Base-by-base conservation (phyloP, 2,888 invertebrate genomes). In the Leucoma salicis region DNA sequence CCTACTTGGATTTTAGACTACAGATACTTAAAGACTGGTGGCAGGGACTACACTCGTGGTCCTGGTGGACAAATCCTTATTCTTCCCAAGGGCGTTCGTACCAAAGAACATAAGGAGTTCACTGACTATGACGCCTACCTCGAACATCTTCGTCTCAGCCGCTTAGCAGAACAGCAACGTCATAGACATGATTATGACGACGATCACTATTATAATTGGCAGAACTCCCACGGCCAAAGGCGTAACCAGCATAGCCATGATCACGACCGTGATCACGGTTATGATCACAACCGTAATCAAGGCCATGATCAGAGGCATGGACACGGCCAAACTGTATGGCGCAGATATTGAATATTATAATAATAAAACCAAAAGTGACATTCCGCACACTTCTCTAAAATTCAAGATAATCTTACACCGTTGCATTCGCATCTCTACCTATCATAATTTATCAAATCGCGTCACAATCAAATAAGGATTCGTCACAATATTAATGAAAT, bases 41-140 rank as follows among this genome's bases (percentile, higher is more conserved):
- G 86, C 4, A 70, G 85, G 28, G 79, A 82, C 51, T 87, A 84
- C 66, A 72, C 74, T 0, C 76, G 82, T 2, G 75, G 82, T 0
- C 78, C 80, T 0, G 84, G 86, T 0, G 86, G 85, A 0, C 84
- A 85, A 44, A 67, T 82, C 43, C 64, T 87, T 10, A 83, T 88
- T 27, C 64, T 87, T 0, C 87, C 87, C 0, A 74, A 66, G 43
- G 66, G 68, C 43, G 55, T 76, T 44, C 50, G 61, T 38, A 57
- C 66, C n/a, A 52, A 65, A 28, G 76, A 78, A 15, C 62, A 60
- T 3, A 78, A 83, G 33, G 69, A 81, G 3, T 77, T 75, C 43
- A 50, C 57, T 2, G 67, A 81, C 56, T 87, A 74, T 35, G 86
- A 85, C 42, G 67, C 68, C 11, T 60, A 85, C n/a, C 64, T 87